Base-by-base conservation (phyloP, 1,140 invertebrate genomes). In the Euura lappo region DNA sequence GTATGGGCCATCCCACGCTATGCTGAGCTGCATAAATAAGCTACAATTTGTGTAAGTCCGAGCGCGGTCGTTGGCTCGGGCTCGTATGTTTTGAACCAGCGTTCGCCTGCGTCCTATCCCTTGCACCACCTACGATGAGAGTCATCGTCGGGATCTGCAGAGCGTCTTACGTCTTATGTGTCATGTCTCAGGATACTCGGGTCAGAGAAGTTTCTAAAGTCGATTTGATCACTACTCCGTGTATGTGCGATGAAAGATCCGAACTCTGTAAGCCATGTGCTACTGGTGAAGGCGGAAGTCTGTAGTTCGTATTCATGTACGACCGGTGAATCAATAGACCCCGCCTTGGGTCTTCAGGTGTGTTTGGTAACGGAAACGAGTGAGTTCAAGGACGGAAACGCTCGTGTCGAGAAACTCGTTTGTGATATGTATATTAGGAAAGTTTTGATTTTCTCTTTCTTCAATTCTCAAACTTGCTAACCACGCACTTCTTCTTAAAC, bases 111-210 rank as follows among this genome's bases (percentile, higher is more conserved):
- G 51, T 60, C 13, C 28, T n/a, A 60, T 60, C 51, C 13, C 8
- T 60, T 60, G 51, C 51, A 60, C 51, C 51, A 60, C 51, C 51
- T 60, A 60, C 51, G 51, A 60, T n/a, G 51, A 60, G 51, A n/a
- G 10, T 60, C 13, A 60, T n/a, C 13, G 51, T 60, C 51, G 8
- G 51, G 51, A 11, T 60, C 51, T 60, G 51, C 51, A 5, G 51
- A 60, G 51, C 51, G 6, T 60, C 5, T 60, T n/a, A 11, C 8
- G 28, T 28, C 28, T 28, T 28, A 60, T 60, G 10, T 60, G 8
- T 11, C 51, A 60, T 8, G 8, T 0, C 5, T 60, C 13, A 8
- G 6, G 8, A 11, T 5, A n/a, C 51, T 11, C 51, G 51, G 10
- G 13, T 8, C 51, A 60, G 51, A 60, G 51, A 60, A 51, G 11